A percentile compares a stretch with the other conserved stretches of the same genome.
Conservation (phyloP, 2,797 vertebrate species). For the Microctenopoma lineatum region DNA sequence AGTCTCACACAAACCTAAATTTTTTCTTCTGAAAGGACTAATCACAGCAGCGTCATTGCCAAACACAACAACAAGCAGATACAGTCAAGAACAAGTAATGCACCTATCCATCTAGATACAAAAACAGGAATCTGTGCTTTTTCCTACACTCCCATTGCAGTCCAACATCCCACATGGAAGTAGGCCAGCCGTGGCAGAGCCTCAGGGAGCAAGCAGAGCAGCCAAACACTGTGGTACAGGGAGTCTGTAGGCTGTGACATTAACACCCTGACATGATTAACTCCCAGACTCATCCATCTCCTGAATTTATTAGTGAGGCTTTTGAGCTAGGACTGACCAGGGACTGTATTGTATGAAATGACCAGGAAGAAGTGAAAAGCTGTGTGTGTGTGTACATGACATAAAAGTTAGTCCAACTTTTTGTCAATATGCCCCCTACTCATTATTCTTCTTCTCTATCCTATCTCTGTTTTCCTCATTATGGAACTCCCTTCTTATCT, state of each 20-base stretch:
- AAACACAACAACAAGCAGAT: slow-evolving; percentile 11
- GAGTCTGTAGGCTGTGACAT: slow-evolving; percentile 63
- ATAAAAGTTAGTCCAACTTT: slow-evolving; percentile 34
- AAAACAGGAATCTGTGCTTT: slow-evolving; percentile 35
- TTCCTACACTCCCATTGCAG: slow-evolving; percentile 16
- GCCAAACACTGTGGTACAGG: slow-evolving; percentile 41
- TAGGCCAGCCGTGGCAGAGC: slow-evolving; percentile 32
- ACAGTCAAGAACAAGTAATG: slow-evolving; percentile 22
- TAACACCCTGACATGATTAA: slow-evolving; percentile 65
- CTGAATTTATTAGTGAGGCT: slow-evolving; percentile 47
- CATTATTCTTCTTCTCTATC: slow-evolving; percentile 34
- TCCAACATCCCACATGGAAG: slow-evolving; percentile 33
- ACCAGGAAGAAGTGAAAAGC: slow-evolving; percentile 17
- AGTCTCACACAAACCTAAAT: slow-evolving; percentile 18
- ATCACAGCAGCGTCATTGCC: slow-evolving; percentile 18
- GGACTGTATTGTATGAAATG: slow-evolving; percentile 3
- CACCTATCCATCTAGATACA: slow-evolving; percentile 33
- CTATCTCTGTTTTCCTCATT: slow-evolving; percentile 54
- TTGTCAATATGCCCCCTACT: slow-evolving; percentile 34
- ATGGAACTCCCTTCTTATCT: slow-evolving; percentile 57
- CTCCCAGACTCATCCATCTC: slow-evolving; percentile 54
- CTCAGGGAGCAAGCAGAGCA: slow-evolving; percentile 39
- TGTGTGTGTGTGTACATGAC: not conserved
- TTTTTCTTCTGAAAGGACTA: slow-evolving; percentile 26
- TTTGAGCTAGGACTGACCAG: slow-evolving; percentile 32